Conservation (phyloP, 2,888 invertebrate species). For the Philonicus albiceps region DNA sequence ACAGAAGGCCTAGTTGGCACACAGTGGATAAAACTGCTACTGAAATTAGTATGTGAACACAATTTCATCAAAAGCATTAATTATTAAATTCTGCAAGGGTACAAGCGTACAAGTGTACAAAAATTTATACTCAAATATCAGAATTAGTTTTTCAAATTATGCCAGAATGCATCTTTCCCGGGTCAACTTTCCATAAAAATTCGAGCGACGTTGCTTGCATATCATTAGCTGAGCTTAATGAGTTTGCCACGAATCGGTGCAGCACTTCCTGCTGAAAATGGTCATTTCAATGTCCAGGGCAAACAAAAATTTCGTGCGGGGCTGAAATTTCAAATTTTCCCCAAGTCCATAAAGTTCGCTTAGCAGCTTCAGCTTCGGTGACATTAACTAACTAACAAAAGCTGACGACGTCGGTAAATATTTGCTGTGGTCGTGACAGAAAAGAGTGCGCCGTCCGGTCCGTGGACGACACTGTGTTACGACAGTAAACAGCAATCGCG, state of each 20-base stretch:
- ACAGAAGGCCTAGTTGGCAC: too few relatives aligned
- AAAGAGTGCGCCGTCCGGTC: conserved; percentile 19
- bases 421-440: conserved; percentile 31
- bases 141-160: neutral
- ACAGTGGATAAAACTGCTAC: too few relatives aligned
- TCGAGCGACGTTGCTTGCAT: neutral
- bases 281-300: neutral
- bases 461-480: conserved; percentile 20
- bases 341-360: neutral
- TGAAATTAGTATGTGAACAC: neutral
- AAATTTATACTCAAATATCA: neutral
- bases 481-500: conserved; percentile 43
- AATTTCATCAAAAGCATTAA: neutral
- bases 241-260: neutral
- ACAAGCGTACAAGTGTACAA: neutral
- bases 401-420: conserved; percentile 37
- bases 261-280: neutral
- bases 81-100: neutral
- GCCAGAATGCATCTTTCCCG: neutral
- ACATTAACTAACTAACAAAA: conserved; percentile 14
- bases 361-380: neutral
- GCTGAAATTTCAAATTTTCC: neutral
- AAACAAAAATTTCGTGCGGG: neutral
- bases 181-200: neutral
- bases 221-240: neutral